Percentiles rank a stretch among this genome's conserved stretches.
Evolutionary conservation across 2,797 vertebrate species (phyloP).

Genomic region (Coccyzus lansbergi): DNA sequence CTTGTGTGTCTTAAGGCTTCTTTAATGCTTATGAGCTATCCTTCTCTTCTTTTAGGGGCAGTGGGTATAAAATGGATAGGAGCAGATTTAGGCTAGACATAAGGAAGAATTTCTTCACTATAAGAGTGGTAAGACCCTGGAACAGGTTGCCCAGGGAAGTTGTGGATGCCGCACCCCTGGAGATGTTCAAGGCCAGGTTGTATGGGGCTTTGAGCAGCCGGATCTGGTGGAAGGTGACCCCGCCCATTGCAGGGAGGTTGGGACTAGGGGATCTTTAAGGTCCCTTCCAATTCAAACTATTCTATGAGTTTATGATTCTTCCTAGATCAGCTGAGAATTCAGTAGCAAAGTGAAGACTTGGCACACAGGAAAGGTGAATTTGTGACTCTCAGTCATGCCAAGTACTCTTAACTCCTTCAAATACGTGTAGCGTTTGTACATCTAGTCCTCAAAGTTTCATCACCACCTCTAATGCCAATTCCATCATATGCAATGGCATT

Average conservation of each 20-base stretch:
- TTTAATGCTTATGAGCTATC: conserved; percentile 11
- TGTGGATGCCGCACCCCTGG: too few relatives aligned
- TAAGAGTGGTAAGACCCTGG: too few relatives aligned
- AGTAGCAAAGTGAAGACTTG: background rate
- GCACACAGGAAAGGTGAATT: background rate
- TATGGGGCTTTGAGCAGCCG: too few relatives aligned
- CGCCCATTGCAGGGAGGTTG: too few relatives aligned
- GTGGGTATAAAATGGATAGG: too few relatives aligned
- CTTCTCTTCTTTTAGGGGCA: background rate
- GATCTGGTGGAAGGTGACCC: too few relatives aligned
- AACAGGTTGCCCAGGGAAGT: too few relatives aligned
- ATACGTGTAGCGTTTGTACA: background rate
- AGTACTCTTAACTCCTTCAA: background rate
- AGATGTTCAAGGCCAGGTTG: too few relatives aligned
- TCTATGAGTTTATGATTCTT: background rate
- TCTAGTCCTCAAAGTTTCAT: background rate
- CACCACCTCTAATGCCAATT: background rate
- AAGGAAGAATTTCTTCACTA: too few relatives aligned
- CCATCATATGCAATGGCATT: background rate
- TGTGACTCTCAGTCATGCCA: background rate
- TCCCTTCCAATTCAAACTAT: too few relatives aligned
- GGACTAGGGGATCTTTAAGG: too few relatives aligned
- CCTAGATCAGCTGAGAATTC: background rate
- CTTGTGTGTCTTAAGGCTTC: conserved; percentile 12
- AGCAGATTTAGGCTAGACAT: too few relatives aligned